Evolutionary conservation across 2,113 vertebrate genomes (phyloP), one percentile per base, ranked within the genome.

Genomic region (Cariama cristata): DNA sequence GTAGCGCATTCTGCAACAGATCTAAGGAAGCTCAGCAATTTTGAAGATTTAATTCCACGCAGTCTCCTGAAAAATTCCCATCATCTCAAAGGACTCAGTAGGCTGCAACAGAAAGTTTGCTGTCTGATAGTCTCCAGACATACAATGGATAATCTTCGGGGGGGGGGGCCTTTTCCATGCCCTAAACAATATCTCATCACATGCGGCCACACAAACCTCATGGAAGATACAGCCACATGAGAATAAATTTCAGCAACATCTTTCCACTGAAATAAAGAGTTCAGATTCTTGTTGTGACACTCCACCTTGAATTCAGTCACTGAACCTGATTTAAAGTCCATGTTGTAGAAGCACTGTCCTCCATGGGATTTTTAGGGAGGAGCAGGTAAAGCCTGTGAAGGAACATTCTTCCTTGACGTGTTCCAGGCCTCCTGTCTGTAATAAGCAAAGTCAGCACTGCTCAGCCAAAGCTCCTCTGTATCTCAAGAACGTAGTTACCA

Each of bases 1-100:
- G 28, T 30, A 67, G 35, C 1, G 1, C 0, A 0, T 72, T 82
- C 66, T 75, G 53, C 1, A 0, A 21, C 59, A 38, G 15, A 44
- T 14, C n/a, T 62, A 38, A 63, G 21, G 44, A 68, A 88, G 18
- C 44, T 63, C 38, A 50, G 13, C 9, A 38, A 32, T 64, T 93
- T 42, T 66, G 2, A 86, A 64, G 58, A 35, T 32, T 68, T 50
- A 8, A 58, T 66, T 88, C 44, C 56, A 35, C 8, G 8, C 13
- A 27, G 28, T 53, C 26, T 75, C 33, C 55, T 75, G 71, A 33
- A 72, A 79, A 81, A 52, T 35, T 50, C 38, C 47, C 11, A 13
- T 68, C 5, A 16, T 56, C 58, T 79, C 17, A 1, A 45, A 60
- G 44, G n/a, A 56, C 71, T 60, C 67, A 11, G 33, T 6, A 49